A percentile compares a stretch with the other conserved stretches of the same genome.
phyloP scores from a whole-genome alignment of 2,113 vertebrate species.

The Peromyscus maniculatus region DNA sequence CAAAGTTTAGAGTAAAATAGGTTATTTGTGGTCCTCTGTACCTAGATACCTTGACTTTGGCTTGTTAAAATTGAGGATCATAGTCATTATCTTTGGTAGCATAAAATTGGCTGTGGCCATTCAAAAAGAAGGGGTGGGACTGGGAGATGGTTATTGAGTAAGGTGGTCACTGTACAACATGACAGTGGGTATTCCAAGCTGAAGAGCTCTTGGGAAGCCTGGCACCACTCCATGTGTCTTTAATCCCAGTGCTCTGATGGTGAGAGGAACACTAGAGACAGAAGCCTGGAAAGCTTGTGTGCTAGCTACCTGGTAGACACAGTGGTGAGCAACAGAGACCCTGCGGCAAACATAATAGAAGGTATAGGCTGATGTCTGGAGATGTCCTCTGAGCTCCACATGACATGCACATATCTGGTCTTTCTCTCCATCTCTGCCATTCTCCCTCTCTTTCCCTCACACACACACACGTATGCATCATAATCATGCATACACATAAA shows the following conservation, averaged over 20 bases:
- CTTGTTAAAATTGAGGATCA: neutral
- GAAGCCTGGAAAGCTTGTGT: neutral
- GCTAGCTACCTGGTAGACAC: neutral
- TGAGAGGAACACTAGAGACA: too few relatives aligned
- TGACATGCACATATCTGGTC: neutral
- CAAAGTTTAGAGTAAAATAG: conserved; percentile 30
- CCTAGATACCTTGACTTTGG: neutral
- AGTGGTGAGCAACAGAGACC: neutral
- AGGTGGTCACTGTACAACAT: too few relatives aligned
- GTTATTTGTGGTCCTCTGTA: neutral
- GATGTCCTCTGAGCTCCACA: neutral
- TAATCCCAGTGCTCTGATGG: neutral
- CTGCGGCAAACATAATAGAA: too few relatives aligned
- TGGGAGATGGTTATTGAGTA: neutral
- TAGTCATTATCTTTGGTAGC: neutral
- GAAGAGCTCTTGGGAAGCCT: neutral
- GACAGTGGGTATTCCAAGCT: neutral
- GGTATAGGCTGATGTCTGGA: neutral
- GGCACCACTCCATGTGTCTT: neutral
- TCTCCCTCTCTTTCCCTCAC: rapidly evolving
- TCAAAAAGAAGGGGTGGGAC: neutral
- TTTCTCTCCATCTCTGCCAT: neutral
- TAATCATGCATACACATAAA: neutral
- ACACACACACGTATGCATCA: neutral
- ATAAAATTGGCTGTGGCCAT: neutral